phyloP scores from a whole-genome alignment of 2,888 invertebrate species.

The Phyllotreta striolata region DNA sequence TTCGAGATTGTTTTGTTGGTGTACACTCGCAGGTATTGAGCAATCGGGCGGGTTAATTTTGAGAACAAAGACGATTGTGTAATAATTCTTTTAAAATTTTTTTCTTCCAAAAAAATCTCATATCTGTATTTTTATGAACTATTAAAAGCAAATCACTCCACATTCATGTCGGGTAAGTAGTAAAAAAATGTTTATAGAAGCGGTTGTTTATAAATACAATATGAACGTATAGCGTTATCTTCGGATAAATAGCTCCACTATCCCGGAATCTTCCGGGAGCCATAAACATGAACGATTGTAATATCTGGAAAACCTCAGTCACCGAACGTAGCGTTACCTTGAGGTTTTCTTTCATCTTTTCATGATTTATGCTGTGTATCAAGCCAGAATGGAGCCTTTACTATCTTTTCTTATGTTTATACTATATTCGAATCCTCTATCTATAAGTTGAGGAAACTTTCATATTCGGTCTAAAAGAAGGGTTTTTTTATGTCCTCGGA shows the following conservation, averaged over 20 bases:
- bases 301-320: slow-evolving; percentile 37
- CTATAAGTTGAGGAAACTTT: slow-evolving; percentile 16
- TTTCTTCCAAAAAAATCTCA: too few species aligned
- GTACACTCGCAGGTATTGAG: too few species aligned
- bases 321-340: slow-evolving; percentile 34
- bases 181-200: slow-evolving; percentile 28
- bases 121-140: too few species aligned
- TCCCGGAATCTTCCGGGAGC: slow-evolving; percentile 23
- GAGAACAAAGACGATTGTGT: too few species aligned
- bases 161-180: too few species aligned
- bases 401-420: slow-evolving; percentile 26
- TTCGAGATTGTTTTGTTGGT: too few species aligned
- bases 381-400: slow-evolving; percentile 18
- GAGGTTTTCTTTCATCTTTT: slow-evolving; percentile 34
- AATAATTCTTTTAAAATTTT: too few species aligned
- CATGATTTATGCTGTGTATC: slow-evolving; percentile 34
- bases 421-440: slow-evolving; percentile 18
- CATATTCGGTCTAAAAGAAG: background rate
- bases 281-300: slow-evolving; percentile 38
- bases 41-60: too few species aligned
- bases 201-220: slow-evolving; percentile 16
- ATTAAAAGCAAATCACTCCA: too few species aligned
- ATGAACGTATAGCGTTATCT: slow-evolving; percentile 22
- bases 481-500: background rate
- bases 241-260: slow-evolving; percentile 24